Evolutionary conservation across 2,888 invertebrate species (phyloP).

Genomic region (Hofmannophila pseudospretella): DNA sequence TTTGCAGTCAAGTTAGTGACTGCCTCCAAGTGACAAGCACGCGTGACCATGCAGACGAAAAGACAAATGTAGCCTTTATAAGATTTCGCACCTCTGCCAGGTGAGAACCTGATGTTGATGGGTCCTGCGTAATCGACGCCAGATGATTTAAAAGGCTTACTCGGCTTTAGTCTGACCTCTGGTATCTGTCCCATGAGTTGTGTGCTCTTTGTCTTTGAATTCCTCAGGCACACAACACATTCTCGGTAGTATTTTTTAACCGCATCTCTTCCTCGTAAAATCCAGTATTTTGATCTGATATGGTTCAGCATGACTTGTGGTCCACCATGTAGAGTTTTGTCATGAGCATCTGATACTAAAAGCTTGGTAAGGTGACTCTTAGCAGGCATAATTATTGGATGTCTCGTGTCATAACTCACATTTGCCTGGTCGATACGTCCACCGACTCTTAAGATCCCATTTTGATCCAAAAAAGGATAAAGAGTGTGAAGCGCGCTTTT

Average conservation of each 20-base stretch:
- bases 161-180: not conserved
- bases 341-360: constrained; percentile 13
- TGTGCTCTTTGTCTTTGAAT: not conserved
- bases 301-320: constrained; percentile 14
- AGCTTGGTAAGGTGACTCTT: constrained; percentile 10
- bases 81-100: no score
- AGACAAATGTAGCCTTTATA: no score
- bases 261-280: constrained; percentile 7
- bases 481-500: constrained; percentile 5
- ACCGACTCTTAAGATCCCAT: constrained; percentile 8
- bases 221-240: constrained; percentile 7
- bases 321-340: constrained; percentile 19
- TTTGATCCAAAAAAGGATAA: constrained; percentile 9
- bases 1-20: no score
- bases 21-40: no score
- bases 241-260: constrained; percentile 5
- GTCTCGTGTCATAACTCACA: constrained; percentile 5
- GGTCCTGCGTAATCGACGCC: constrained; percentile 9
- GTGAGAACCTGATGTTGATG: no score
- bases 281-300: constrained; percentile 13
- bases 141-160: constrained; percentile 1
- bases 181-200: constrained; percentile 12
- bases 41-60: no score
- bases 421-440: constrained; percentile 3
- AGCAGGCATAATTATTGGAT: constrained; percentile 14